A percentile compares a stretch with the other conserved stretches of the same genome.
Evolutionary conservation across 2,113 vertebrate genomes (phyloP).

Genomic region (Etheostoma spectabile): DNA sequence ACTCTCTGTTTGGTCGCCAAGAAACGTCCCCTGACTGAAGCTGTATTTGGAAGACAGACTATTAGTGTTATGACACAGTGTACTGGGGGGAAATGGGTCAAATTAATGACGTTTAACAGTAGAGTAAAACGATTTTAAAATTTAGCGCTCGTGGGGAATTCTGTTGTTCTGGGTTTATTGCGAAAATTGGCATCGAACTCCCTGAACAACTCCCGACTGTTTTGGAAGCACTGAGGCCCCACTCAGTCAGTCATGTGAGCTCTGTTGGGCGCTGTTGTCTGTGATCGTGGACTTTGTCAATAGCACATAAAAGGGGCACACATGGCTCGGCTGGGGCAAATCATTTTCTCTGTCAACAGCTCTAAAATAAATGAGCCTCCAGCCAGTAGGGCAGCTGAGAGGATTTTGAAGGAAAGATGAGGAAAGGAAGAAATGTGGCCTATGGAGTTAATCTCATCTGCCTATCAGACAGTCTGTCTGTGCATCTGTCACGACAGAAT

Average conservation of each 20-base stretch:
- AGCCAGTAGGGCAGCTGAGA: conserved; percentile 17
- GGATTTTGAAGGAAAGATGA: conserved; percentile 27
- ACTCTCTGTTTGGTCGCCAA: conserved; percentile 57
- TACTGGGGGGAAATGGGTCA: conserved; percentile 16
- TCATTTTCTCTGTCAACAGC: conserved; percentile 57
- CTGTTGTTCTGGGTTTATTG: conserved; percentile 37
- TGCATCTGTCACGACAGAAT: conserved; percentile 40
- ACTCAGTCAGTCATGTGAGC: conserved; percentile 56
- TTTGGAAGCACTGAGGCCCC: conserved; percentile 52
- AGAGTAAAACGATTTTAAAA: conserved; percentile 2
- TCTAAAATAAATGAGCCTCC: conserved; percentile 35
- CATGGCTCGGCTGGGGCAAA: conserved; percentile 37
- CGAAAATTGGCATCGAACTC: conserved; percentile 10
- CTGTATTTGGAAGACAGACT: conserved; percentile 44
- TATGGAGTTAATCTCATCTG: conserved; percentile 42
- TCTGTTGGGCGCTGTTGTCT: conserved; percentile 36
- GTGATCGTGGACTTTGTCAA: conserved; percentile 46
- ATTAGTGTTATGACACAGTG: conserved; percentile 44
- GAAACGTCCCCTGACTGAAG: conserved; percentile 51
- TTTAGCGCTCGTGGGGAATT: conserved; percentile 22
- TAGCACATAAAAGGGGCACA: conserved; percentile 31
- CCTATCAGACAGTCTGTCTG: conserved; percentile 35
- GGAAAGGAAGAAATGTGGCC: conserved; percentile 37
- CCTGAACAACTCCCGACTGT: conserved; percentile 15
- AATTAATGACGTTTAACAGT: conserved; percentile 39